These are phyloP conservation scores for Acarapis woodi DNA, from an alignment of 1,140 invertebrate species.

Conservation along the genomic window DNA sequence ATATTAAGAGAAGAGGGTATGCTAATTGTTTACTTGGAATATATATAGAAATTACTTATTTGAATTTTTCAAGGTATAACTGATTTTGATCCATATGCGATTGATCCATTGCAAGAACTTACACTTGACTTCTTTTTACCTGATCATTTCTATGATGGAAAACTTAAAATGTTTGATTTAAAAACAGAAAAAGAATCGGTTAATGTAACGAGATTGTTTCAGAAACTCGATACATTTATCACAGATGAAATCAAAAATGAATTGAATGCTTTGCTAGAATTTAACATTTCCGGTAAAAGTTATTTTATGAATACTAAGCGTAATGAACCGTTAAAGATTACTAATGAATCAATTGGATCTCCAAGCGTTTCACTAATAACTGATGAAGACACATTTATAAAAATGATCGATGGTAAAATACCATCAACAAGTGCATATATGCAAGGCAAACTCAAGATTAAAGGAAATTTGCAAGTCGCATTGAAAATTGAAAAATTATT, in stretches of 20 bases:
- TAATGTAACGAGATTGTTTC: constrained; percentile 1
- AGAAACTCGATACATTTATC: constrained; percentile 5
- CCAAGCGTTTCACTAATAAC: constrained; percentile 41
- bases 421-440: constrained; percentile 77
- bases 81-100: constrained; percentile 58
- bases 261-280: constrained; percentile 9
- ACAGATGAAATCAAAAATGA: constrained; percentile 9
- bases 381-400: constrained; percentile 28
- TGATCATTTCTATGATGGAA: constrained; percentile 11
- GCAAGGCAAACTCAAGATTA: constrained; percentile 82
- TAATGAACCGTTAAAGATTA: constrained; percentile 3
- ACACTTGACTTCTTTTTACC: constrained; percentile 79
- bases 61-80: no score
- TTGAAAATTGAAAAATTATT: constrained; percentile 89
- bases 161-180: neutral
- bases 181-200: neutral
- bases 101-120: constrained; percentile 38
- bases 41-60: no score
- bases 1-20: constrained; percentile 38
- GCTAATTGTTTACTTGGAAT: no score
- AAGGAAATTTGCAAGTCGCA: constrained; percentile 67
- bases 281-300: constrained; percentile 9
- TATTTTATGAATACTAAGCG: constrained; percentile 8
- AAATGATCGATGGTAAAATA: constrained; percentile 25
- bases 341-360: neutral